Conservation (phyloP, 1,140 invertebrate species). For the Ridgeia piscesae region DNA sequence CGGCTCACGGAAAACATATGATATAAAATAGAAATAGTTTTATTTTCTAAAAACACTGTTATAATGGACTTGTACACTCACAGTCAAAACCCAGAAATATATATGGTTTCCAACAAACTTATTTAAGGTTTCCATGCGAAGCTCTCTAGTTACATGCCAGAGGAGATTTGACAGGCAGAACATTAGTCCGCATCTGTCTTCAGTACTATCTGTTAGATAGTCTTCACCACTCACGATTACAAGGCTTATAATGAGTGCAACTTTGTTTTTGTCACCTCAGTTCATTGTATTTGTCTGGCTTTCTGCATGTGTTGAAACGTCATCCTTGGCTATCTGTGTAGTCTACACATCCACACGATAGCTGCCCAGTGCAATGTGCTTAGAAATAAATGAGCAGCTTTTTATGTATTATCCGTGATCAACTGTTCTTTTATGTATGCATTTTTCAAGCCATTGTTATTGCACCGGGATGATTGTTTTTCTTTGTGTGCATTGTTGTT, state of each 20-base stretch:
- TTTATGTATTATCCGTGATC: background rate
- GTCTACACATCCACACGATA: background rate
- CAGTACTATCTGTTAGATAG: background rate
- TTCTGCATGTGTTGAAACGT: background rate
- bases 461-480: background rate
- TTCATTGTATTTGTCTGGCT: background rate
- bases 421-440: background rate
- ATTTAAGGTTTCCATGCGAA: background rate
- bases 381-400: background rate
- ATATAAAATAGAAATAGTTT: too few species aligned
- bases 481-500: background rate
- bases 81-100: background rate
- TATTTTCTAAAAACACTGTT: background rate
- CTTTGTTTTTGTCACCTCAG: background rate
- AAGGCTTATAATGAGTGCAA: background rate
- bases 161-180: background rate
- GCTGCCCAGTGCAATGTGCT: background rate
- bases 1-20: too few species aligned
- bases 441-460: background rate
- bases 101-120: background rate
- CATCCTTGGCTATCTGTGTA: background rate
- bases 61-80: background rate
- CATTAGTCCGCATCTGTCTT: background rate
- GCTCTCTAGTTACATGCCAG: background rate
- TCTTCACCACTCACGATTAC: background rate